phyloP scores from a whole-genome alignment of 2,113 vertebrate genomes.

The Thamnaconus septentrionalis region DNA sequence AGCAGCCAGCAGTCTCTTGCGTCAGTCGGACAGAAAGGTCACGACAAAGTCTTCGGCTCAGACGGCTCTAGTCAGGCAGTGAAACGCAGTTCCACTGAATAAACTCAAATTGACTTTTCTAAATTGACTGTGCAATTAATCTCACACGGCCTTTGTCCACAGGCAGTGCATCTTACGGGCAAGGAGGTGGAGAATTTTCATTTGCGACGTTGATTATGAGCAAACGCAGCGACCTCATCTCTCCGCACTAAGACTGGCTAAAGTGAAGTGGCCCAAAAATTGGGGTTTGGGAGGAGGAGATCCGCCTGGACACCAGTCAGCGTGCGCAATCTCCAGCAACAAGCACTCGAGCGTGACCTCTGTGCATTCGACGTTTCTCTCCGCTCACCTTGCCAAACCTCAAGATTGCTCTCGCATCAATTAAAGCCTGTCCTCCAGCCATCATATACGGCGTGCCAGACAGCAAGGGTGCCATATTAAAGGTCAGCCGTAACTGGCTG shows the following conservation, averaged over 20 bases:
- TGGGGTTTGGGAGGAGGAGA: too few relatives aligned
- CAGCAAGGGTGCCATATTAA: conserved; percentile 53
- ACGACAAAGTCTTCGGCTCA: conserved; percentile 7
- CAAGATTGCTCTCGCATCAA: conserved; percentile 54
- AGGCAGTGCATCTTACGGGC: neutral
- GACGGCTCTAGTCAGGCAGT: conserved; percentile 20
- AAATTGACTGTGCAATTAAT: conserved; percentile 19
- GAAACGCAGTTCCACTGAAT: conserved; percentile 18
- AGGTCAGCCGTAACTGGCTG: conserved; percentile 59
- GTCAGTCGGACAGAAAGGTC: conserved; percentile 32
- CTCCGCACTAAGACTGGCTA: neutral
- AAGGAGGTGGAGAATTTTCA: neutral
- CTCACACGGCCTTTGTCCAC: conserved; percentile 4
- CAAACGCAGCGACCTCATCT: neutral
- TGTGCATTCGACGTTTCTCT: conserved; percentile 42
- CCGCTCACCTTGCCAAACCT: conserved; percentile 27
- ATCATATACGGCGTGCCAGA: conserved; percentile 45
- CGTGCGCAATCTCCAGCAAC: conserved; percentile 20
- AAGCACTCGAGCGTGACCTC: conserved; percentile 21
- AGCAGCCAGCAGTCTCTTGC: neutral
- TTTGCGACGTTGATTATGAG: neutral
- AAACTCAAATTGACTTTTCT: conserved; percentile 26
- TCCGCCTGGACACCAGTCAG: conserved; percentile 6
- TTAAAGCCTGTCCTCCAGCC: conserved; percentile 62
- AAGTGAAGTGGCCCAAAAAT: too few relatives aligned